Base-by-base conservation (phyloP, 2,797 vertebrate species). In the Zalophus californianus region DNA sequence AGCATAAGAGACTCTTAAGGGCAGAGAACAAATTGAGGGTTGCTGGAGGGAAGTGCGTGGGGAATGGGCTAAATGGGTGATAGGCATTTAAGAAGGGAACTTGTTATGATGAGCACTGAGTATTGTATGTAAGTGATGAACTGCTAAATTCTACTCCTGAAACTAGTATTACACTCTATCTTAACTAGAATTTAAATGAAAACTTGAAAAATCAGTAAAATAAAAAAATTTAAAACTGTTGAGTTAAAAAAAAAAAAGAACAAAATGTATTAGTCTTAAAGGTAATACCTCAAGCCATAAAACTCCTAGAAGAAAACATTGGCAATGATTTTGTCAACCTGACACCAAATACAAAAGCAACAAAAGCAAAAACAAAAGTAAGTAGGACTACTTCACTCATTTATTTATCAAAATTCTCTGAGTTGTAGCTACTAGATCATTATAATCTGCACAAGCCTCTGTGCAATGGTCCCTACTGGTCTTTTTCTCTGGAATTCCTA, bases 401-500 rank as follows among this genome's bases (percentile, higher is more conserved):
- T 91, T 68, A 56, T 48, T 27, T 85, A 85, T 44, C 38, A 86
- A 91, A 85, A 86, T 50, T 54, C 62, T 82, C 27, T 58, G 58
- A 72, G 11, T 23, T 58, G 3, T 10, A 91, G 41, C 48, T 91
- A 82, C 66, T 89, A 5, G 25, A 89, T 79, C 41, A 54, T 79
- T 62, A 60, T 48, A 21, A 68, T 77, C 7, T 75, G 7, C 12
- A 23, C 5, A n/a, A 20, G 20, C 20, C 44, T 92, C 80, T 32
- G 3, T 48, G 38, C 6, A 77, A 16, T 44, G 48, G 29, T 52
- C 54, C 15, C 41, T 48, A 54, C n/a, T 50, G 16, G 21, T 32
- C 44, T 50, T 94, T 95, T 86, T 87, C 44, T 92, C 54, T 83
- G 32, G 68, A 90, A 82, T 64, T 18, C 21, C 32, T 78, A 23